Evolutionary conservation across 2,888 invertebrate genomes (phyloP), one percentile per base, ranked within the genome.

Genomic region (Entomobrya proxima): DNA sequence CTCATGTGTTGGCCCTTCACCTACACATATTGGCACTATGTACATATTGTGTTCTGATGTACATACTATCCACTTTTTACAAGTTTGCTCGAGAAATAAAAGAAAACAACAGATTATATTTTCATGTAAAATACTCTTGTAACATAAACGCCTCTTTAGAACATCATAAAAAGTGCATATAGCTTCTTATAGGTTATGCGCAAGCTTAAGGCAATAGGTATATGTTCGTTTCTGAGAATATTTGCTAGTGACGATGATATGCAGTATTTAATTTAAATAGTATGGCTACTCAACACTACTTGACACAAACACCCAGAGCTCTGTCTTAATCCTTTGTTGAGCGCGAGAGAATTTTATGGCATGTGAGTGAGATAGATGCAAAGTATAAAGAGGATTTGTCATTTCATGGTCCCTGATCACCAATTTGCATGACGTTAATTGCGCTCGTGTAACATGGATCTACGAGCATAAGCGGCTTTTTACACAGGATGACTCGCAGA

Each of bases 391-490:
- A 15, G 69, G 44, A 75, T 82, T 76, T 83, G 76, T 83, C 76
- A 76, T 67, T 76, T 83, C 83, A 83, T 67, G 83, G 83, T 67
- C 83, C 15, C 40, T 76, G 76, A 64, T 76, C 76, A 67, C 32
- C 64, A 76, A 76, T 83, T 76, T 52, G 75, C 50, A 64, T 76
- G 67, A 76, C 64, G 76, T 40, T 83, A 83, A 76, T 83, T 83
- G 32, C 32, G n/a, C 79, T 69, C 58, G 15, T 69, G 67, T 50
- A 69, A 47, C 47, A 69, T 37, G 35, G 32, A 78, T 40, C 55
- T 37, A 27, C 13, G 52, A 72, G 44, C 58, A 50, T 44, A 81
- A 74, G 72, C 74, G 74, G 74, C 74, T 74, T 74, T 52, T 75
- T 9, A 35, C n/a, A 55, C 72, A 72, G 72, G 15, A 55, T 50